Evolutionary conservation across 2,113 vertebrate genomes (phyloP).

Genomic region (Micronycteris hirsuta): DNA sequence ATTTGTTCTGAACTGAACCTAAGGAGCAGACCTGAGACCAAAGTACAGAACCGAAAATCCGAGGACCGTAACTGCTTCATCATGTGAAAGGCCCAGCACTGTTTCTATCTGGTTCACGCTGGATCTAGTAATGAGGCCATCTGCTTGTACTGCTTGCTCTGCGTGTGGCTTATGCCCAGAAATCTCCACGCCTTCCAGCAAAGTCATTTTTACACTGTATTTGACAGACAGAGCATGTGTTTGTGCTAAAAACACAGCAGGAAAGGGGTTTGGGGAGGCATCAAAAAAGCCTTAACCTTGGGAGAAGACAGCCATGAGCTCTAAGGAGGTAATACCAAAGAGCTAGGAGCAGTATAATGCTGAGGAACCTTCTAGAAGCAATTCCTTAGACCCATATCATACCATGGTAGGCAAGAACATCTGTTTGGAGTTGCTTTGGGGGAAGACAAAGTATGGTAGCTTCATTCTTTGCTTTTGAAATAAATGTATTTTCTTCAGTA

Average conservation of each 20-base stretch:
- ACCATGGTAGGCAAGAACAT: not conserved
- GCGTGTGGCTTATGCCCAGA: constrained; percentile 58
- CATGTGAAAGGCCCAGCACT: not conserved
- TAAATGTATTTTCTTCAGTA: not conserved
- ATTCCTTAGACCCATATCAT: not conserved
- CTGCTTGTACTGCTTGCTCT: constrained; percentile 59
- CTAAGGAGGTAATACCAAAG: not conserved
- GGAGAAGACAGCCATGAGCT: not conserved
- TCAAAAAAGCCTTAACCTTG: constrained; percentile 59
- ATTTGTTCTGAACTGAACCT: not conserved
- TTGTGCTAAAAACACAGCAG: constrained; percentile 65
- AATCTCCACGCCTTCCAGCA: constrained; percentile 67
- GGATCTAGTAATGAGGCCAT: constrained; percentile 67
- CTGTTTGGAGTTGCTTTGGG: constrained; percentile 5
- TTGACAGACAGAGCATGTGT: constrained; percentile 75
- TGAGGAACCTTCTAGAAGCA: not conserved
- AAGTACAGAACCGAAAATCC: not conserved
- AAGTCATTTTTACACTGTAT: constrained; percentile 72
- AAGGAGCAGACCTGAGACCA: not conserved
- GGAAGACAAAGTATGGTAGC: not conserved
- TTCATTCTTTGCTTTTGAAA: not conserved
- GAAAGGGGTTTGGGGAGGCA: not conserved
- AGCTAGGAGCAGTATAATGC: not conserved
- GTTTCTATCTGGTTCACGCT: constrained; percentile 30
- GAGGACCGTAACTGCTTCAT: not conserved